These are phyloP conservation scores for Halichoeres trimaculatus DNA, from an alignment of 2,113 vertebrate species.

Conservation along the genomic window DNA sequence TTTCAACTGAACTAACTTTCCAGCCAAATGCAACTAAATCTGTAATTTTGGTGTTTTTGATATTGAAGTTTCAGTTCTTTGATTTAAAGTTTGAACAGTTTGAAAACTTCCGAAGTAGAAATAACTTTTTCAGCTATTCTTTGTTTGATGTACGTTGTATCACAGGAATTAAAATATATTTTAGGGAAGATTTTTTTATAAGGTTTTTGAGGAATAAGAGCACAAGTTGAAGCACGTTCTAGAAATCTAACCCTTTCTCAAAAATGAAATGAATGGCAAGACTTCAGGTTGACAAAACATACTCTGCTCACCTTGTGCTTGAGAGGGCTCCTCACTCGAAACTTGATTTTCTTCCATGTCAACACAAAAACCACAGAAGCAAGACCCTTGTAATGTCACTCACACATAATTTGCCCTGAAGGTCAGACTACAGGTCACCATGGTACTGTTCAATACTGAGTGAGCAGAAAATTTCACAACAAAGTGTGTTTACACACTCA, in stretches of 20 bases:
- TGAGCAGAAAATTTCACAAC: constrained; percentile 21
- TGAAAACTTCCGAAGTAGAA: too few species aligned
- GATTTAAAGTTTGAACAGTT: neutral
- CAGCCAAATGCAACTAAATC: neutral
- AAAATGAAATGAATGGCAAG: neutral
- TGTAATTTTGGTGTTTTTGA: neutral
- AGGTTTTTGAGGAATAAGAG: neutral
- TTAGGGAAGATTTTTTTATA: neutral
- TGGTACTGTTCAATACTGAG: neutral
- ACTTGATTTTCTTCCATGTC: constrained; percentile 71
- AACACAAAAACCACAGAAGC: constrained; percentile 4
- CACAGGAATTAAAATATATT: neutral
- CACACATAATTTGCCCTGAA: constrained; percentile 28
- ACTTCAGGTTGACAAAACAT: neutral
- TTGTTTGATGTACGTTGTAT: neutral
- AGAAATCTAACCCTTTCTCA: neutral
- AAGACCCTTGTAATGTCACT: constrained; percentile 21
- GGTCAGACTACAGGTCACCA: constrained; percentile 10
- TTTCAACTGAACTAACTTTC: constrained; percentile 6
- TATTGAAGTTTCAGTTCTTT: neutral
- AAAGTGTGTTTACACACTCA: constrained; percentile 3
- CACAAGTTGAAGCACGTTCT: neutral
- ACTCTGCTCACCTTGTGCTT: constrained; percentile 64
- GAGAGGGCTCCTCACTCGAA: constrained; percentile 46
- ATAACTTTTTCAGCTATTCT: neutral